Evolutionary conservation across 2,888 invertebrate genomes (phyloP), one percentile per base, ranked within the genome.

Genomic region (Pachymerium ferrugineum): DNA sequence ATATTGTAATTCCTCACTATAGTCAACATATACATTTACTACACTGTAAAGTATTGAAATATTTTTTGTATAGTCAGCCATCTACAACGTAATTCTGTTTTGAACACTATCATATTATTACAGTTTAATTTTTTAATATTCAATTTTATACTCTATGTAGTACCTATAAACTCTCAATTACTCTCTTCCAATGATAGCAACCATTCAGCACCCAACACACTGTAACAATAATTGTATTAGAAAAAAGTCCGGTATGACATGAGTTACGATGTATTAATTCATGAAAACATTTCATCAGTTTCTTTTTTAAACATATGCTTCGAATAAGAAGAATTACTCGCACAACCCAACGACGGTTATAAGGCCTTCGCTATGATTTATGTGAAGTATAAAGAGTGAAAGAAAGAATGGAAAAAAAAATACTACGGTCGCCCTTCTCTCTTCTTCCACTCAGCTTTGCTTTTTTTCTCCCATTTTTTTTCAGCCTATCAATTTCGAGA

Each of bases 191-290:
- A n/a, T n/a, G n/a, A n/a, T n/a, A n/a, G n/a, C n/a, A 54, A 22
- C 38, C n/a, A 2, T 38, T 4, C 8, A 33, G 2, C n/a, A 38
- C 16, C n/a, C 38, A 38, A 38, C 38, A 22, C 47, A 22, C 6
- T 14, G 14, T 14, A 42, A 14, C 16, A 54, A 16, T 54, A 54
- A 68, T 68, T 29, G 68, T 30, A 35, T 12, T 12, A 35, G 38
- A 35, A 35, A 28, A 68, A 68, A 6, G 19, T 68, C n/a, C 68
- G n/a, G 16, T 28, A 28, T 31, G 68, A 31, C 74, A 68, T 76
- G 76, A 76, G 75, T 76, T 76, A 76, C 74, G 76, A 75, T 72
- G 74, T 76, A 76, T 76, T 76, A 75, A 76, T 76, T 75, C 76
- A 71, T 74, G 35, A 31, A 69, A 74, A 75, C 75, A 76, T 76